Evolutionary conservation across 2,888 invertebrate genomes (phyloP).

Genomic region (Eupithecia tripunctaria): DNA sequence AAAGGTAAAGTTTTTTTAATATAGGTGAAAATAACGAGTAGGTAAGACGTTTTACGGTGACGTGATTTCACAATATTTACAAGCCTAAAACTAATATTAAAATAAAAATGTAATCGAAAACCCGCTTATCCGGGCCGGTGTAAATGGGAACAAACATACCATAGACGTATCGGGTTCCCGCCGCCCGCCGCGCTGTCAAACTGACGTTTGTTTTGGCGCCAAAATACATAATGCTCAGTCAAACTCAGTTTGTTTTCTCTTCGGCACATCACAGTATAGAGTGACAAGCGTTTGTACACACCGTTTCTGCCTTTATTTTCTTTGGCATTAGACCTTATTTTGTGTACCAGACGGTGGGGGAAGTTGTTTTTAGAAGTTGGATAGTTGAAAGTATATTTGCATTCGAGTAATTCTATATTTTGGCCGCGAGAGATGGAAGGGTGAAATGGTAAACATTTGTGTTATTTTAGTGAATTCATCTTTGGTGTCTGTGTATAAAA

Average conservation of each 20-base stretch:
- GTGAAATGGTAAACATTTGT: slow-evolving; percentile 81
- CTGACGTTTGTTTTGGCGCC: slow-evolving; percentile 85
- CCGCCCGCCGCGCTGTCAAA: slow-evolving; percentile 83
- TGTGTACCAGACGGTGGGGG: slow-evolving; percentile 24
- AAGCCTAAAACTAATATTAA: slow-evolving; percentile 39
- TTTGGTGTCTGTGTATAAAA: slow-evolving; percentile 75
- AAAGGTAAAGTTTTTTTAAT: neutral
- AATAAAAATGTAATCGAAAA: slow-evolving; percentile 74
- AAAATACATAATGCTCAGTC: slow-evolving; percentile 83
- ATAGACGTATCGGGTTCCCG: slow-evolving; percentile 78
- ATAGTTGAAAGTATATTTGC: slow-evolving; percentile 53
- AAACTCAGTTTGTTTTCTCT: slow-evolving; percentile 81
- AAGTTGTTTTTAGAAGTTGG: slow-evolving; percentile 34
- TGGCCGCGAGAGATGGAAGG: slow-evolving; percentile 79
- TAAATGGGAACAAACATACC: slow-evolving; percentile 79
- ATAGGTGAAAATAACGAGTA: neutral
- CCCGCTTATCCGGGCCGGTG: slow-evolving; percentile 78
- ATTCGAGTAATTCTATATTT: slow-evolving; percentile 82
- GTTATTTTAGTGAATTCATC: slow-evolving; percentile 82
- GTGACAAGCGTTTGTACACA: slow-evolving; percentile 56
- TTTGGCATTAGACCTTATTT: slow-evolving; percentile 58
- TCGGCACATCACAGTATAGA: slow-evolving; percentile 76
- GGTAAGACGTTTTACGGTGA: slow-evolving; percentile 22
- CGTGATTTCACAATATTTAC: slow-evolving; percentile 37
- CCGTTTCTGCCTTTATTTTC: slow-evolving; percentile 37